Evolutionary conservation across 2,888 invertebrate species (phyloP), one percentile per base, ranked within the genome.

Genomic region (Furcula furcula): DNA sequence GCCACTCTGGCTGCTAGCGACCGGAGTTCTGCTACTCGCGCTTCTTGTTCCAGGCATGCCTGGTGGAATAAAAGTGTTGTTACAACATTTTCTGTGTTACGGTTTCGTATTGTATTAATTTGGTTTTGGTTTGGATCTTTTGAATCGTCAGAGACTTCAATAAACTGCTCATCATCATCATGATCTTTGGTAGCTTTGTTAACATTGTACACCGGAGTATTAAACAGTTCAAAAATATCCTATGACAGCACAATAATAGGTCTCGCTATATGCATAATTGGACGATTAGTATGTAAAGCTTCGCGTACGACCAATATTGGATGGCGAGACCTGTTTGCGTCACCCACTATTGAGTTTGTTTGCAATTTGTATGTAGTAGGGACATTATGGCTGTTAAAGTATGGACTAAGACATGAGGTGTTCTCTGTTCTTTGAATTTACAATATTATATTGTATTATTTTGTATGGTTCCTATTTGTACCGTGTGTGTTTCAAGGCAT

Each of bases 1-100:
- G 95, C 94, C 34, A 96, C 95, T 52, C 93, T 92, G 0, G 94
- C 92, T 1, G 95, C 95, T 38, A 96, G 90, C 9, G 93, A 92
- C 2, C 93, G 92, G 13, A 96, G 88, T 65, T 95, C 94, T 13
- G 93, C 92, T 40, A 93, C 93, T 53, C 95, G 93, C 15, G 91
- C 91, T 46, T 92, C 93, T 71, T 95, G 90, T 69, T 95, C 94
- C 66, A 94, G 91, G 69, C 94, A 95, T 76, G 93, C 92, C 95
- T 95, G 78, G 11, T 33, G 33, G 32, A 42, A 13, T 36, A 40
- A 40, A 10, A 19, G n/a, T n/a, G n/a, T n/a, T n/a, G n/a, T n/a
- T n/a, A 21, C 10, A 21, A 21, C n/a, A 21, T 21, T 20, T 3
- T 20, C 9, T 9, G n/a, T n/a, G n/a, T n/a, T n/a, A n/a, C n/a